Percentiles rank a stretch among this genome's conserved stretches.
These are phyloP conservation scores for Ornithoptera priamus DNA, from an alignment of 2,888 invertebrate species.

Conservation along the genomic window DNA sequence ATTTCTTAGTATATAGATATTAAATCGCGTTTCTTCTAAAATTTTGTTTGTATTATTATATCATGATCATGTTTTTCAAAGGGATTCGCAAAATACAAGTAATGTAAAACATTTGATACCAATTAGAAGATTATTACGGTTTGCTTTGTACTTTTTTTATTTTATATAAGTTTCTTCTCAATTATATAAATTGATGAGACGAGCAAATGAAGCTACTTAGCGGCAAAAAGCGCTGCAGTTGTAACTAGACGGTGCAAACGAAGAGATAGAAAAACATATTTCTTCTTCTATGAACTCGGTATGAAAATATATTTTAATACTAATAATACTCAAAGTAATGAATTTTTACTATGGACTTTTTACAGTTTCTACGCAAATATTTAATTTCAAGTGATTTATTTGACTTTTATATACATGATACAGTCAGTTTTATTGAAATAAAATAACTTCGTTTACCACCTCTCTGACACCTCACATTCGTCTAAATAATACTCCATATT, in stretches of 20 bases:
- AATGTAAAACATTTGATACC: slow-evolving; percentile 6
- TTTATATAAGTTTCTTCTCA: neutral
- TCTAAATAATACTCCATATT: neutral
- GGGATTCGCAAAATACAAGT: neutral
- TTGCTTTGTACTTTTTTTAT: neutral
- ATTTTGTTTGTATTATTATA: slow-evolving; percentile 5
- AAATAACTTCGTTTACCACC: neutral
- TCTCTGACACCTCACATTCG: slow-evolving; percentile 9
- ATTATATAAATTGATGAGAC: neutral
- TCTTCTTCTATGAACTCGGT: too few relatives aligned
- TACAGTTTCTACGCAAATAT: neutral
- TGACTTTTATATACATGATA: neutral
- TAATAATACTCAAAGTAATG: neutral
- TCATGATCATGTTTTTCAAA: slow-evolving; percentile 1
- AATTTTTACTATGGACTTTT: neutral
- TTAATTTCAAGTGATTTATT: neutral
- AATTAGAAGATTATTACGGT: slow-evolving; percentile 8
- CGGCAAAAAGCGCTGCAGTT: too few relatives aligned
- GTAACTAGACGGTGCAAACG: too few relatives aligned
- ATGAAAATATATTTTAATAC: too few relatives aligned
- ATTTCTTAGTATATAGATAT: neutral
- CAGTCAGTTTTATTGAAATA: neutral
- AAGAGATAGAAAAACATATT: too few relatives aligned
- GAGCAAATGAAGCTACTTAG: neutral
- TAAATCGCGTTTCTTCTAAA: slow-evolving; percentile 4